Conservation (phyloP, 2,113 vertebrate species). For the Vulpes vulpes region DNA sequence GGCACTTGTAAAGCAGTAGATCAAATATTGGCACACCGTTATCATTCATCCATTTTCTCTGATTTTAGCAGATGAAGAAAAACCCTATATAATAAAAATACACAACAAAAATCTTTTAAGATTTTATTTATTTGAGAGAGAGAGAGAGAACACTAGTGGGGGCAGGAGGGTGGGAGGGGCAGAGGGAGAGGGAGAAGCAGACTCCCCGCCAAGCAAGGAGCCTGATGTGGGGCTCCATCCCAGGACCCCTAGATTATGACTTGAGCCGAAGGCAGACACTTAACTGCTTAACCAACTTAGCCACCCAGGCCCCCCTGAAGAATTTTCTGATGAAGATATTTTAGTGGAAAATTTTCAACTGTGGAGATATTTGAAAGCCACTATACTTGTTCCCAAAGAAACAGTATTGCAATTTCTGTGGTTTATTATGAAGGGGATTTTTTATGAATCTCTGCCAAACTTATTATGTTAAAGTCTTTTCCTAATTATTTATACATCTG, state of each 20-base stretch:
- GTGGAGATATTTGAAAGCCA: constrained; percentile 4
- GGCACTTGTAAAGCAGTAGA: background rate
- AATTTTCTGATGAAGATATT: constrained; percentile 42
- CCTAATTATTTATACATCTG: background rate
- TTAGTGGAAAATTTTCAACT: constrained; percentile 42
- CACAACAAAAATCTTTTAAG: background rate
- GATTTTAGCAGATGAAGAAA: constrained; percentile 5
- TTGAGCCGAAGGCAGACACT: no score
- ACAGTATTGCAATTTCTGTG: background rate
- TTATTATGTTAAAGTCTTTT: background rate
- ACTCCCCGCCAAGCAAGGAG: no score
- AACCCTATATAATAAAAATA: background rate
- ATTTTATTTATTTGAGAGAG: no score
- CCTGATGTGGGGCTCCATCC: no score
- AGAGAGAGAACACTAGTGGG: no score
- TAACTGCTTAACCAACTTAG: no score
- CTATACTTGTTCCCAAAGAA: background rate
- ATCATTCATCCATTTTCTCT: background rate
- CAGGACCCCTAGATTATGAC: no score
- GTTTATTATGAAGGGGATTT: background rate
- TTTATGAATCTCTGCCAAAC: constrained; percentile 36
- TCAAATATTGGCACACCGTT: background rate
- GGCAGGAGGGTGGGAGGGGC: no score
- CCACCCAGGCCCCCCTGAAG: no score
- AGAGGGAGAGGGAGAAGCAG: no score